phyloP scores from a whole-genome alignment of 2,113 vertebrate species.

The Carlito syrichta region DNA sequence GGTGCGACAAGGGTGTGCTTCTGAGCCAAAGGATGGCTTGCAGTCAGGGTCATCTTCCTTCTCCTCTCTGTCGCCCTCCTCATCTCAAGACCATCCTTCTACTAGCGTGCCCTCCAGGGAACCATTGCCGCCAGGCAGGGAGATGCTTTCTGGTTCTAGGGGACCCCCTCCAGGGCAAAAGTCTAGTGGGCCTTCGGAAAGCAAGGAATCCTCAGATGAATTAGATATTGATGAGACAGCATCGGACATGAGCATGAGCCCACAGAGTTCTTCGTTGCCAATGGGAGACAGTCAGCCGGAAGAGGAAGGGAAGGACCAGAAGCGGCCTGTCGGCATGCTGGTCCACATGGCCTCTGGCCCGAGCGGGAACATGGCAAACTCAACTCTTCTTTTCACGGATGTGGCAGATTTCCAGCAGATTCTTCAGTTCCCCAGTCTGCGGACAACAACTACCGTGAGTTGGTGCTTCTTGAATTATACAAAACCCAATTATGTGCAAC shows the following conservation, averaged over 20 bases:
- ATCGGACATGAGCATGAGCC: conserved; percentile 88
- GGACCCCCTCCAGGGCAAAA: conserved; percentile 89
- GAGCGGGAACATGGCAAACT: conserved; percentile 81
- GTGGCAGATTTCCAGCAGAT: conserved; percentile 90
- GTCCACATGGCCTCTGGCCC: conserved; percentile 87
- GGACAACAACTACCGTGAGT: conserved; percentile 94
- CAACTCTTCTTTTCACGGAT: conserved; percentile 87
- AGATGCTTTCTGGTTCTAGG: conserved; percentile 85
- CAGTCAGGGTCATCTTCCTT: conserved; percentile 79
- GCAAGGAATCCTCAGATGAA: conserved; percentile 91
- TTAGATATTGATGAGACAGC: conserved; percentile 90
- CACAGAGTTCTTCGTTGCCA: conserved; percentile 85
- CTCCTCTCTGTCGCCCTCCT: conserved; percentile 86
- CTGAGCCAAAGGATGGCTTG: conserved; percentile 87
- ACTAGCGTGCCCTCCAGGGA: conserved; percentile 78
- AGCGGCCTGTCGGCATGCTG: conserved; percentile 88
- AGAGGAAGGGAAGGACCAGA: conserved; percentile 79
- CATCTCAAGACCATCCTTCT: conserved; percentile 86
- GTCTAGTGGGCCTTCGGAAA: conserved; percentile 87
- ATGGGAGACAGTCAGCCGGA: conserved; percentile 83
- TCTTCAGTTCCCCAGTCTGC: conserved; percentile 94
- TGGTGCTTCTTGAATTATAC: conserved; percentile 99
- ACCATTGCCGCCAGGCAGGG: conserved; percentile 78
- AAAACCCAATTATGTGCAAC: conserved; percentile 91
- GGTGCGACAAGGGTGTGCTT: conserved; percentile 87